Conservation (phyloP, 2,888 invertebrate genomes). For the Synergus itoensis region DNA sequence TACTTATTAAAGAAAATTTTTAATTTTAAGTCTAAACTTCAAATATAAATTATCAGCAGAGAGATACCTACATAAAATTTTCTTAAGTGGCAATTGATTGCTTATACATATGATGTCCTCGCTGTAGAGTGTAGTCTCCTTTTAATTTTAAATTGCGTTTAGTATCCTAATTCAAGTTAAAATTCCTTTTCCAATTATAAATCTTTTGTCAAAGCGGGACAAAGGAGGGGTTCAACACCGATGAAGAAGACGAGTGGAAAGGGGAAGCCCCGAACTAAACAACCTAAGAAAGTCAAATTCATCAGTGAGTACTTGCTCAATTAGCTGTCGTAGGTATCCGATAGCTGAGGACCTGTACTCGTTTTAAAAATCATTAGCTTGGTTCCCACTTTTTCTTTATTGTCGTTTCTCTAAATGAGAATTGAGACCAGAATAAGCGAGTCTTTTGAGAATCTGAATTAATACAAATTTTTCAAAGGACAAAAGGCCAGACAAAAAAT, state of each 20-base stretch:
- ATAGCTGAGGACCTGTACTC: conserved; percentile 25
- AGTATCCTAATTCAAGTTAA: not conserved
- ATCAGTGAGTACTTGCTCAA: conserved; percentile 87
- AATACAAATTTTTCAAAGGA: too few relatives aligned
- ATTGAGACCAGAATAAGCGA: not conserved
- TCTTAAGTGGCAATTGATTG: too few relatives aligned
- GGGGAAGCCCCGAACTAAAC: conserved; percentile 89
- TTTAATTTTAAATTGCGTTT: not conserved
- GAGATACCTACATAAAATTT: too few relatives aligned
- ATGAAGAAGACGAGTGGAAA: conserved; percentile 89
- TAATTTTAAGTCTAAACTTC: too few relatives aligned
- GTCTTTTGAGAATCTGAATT: not conserved
- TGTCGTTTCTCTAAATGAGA: not conserved
- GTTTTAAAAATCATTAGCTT: not conserved
- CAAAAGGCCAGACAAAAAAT: not conserved
- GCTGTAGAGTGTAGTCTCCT: too few relatives aligned
- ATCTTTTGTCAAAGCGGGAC: conserved; percentile 51
- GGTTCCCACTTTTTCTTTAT: not conserved
- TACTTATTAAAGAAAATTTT: too few relatives aligned
- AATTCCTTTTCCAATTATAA: not conserved
- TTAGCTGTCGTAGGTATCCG: not conserved
- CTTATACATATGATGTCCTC: too few relatives aligned
- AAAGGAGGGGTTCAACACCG: conserved; percentile 81
- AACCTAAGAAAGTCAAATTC: conserved; percentile 94
- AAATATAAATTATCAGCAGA: too few relatives aligned